Evolutionary conservation across 2,113 vertebrate species (phyloP).

Genomic region (Odocoileus virginianus): DNA sequence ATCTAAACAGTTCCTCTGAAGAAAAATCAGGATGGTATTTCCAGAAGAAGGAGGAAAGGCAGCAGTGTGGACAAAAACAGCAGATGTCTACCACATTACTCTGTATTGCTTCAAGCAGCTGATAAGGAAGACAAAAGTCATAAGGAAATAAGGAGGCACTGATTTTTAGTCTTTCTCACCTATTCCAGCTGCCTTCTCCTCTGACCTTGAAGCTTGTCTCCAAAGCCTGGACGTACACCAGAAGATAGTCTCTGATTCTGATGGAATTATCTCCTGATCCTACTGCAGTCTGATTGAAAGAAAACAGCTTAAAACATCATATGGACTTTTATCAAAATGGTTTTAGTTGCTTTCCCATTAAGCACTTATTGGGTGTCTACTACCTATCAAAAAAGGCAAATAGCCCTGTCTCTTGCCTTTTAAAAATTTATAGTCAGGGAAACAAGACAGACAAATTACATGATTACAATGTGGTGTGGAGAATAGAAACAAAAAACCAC

Average conservation of each 20-base stretch:
- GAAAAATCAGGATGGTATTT: neutral
- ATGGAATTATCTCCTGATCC: neutral
- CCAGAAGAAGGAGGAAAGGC: neutral
- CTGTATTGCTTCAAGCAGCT: neutral
- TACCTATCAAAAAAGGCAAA: neutral
- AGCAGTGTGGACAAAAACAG: neutral
- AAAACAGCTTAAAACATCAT: neutral
- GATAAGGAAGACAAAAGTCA: neutral
- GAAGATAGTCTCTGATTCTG: neutral
- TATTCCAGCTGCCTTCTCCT: neutral
- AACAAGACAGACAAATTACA: neutral
- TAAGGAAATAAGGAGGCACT: neutral
- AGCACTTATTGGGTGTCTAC: neutral
- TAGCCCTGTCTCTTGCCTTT: neutral
- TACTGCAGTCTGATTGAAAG: neutral
- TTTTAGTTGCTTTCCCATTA: neutral
- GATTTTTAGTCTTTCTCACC: neutral
- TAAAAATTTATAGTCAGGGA: neutral
- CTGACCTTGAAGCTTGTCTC: neutral
- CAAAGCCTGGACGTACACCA: neutral
- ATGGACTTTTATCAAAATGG: constrained; percentile 40
- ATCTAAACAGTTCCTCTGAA: neutral
- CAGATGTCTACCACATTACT: neutral
- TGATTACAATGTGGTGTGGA: neutral
- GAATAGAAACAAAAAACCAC: neutral